Evolutionary conservation across 1,140 invertebrate genomes (phyloP).

Genomic region (Limonius californicus): DNA sequence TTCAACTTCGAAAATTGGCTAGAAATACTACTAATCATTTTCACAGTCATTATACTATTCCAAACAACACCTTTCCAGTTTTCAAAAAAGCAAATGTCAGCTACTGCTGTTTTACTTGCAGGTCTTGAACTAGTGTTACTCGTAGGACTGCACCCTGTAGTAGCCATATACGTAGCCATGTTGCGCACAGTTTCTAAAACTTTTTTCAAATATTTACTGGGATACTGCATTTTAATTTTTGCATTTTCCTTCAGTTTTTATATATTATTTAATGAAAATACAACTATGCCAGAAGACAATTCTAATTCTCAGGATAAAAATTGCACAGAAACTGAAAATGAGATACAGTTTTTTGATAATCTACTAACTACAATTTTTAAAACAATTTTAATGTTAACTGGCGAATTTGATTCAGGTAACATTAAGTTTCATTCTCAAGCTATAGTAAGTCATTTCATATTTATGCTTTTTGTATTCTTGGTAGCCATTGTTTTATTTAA

Average conservation of each 20-base stretch:
- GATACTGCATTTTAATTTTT: conserved; percentile 74
- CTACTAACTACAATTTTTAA: conserved; percentile 68
- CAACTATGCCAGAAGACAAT: background rate
- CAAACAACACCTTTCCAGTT: conserved; percentile 47
- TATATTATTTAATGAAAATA: conserved; percentile 58
- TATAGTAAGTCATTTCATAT: conserved; percentile 65
- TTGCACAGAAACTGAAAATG: conserved; percentile 43
- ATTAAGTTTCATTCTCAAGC: conserved; percentile 70
- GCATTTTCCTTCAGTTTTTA: conserved; percentile 79
- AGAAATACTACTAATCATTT: conserved; percentile 61
- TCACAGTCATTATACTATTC: conserved; percentile 56
- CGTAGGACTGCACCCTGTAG: conserved; percentile 68
- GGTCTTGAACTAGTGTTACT: conserved; percentile 71
- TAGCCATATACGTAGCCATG: conserved; percentile 75
- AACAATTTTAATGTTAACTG: conserved; percentile 79
- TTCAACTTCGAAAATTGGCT: conserved; percentile 66
- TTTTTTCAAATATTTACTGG: conserved; percentile 72
- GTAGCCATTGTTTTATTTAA: conserved; percentile 78
- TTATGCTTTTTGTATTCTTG: conserved; percentile 73
- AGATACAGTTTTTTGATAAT: conserved; percentile 57
- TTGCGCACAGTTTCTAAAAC: conserved; percentile 71
- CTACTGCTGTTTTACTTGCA: conserved; percentile 67
- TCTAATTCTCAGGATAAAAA: conserved; percentile 34
- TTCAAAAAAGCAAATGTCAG: conserved; percentile 55
- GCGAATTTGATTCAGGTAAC: conserved; percentile 72